A percentile compares a stretch with the other conserved stretches of the same genome.
These are phyloP conservation scores for Cygnus buccinator DNA, from an alignment of 2,113 vertebrate genomes.

Conservation along the genomic window DNA sequence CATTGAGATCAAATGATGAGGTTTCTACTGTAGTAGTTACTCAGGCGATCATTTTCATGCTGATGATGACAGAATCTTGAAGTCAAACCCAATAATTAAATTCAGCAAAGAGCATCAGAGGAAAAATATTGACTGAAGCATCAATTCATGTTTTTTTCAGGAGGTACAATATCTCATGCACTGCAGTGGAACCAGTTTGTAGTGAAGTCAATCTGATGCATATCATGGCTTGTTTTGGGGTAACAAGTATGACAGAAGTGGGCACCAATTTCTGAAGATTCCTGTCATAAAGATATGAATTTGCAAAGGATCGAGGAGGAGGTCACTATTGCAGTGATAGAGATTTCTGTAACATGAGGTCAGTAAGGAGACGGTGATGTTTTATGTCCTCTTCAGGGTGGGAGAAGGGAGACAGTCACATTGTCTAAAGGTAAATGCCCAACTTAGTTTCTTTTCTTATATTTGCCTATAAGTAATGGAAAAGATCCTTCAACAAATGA, in stretches of 20 bases:
- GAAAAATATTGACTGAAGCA: slow-evolving; percentile 14
- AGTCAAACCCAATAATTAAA: slow-evolving; percentile 20
- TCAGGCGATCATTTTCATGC: neutral
- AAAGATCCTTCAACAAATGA: neutral
- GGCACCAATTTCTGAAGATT: neutral
- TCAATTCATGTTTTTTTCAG: neutral
- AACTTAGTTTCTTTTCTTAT: neutral
- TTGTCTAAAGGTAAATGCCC: neutral
- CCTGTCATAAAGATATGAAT: neutral
- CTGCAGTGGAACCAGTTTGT: neutral
- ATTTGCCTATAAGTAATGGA: neutral
- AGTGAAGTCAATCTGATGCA: neutral
- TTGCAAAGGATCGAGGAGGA: neutral
- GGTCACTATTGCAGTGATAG: neutral
- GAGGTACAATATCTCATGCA: neutral
- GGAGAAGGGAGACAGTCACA: neutral
- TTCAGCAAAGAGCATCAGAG: neutral
- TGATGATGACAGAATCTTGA: slow-evolving; percentile 31
- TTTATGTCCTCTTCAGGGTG: neutral
- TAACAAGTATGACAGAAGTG: neutral
- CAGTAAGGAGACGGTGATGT: neutral
- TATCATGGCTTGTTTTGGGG: neutral
- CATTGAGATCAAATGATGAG: neutral
- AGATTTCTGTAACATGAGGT: neutral
- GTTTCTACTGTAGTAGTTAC: neutral